Percentiles rank a stretch among this genome's conserved stretches.
Evolutionary conservation across 2,797 vertebrate genomes (phyloP).

Genomic region (Selene dorsalis): DNA sequence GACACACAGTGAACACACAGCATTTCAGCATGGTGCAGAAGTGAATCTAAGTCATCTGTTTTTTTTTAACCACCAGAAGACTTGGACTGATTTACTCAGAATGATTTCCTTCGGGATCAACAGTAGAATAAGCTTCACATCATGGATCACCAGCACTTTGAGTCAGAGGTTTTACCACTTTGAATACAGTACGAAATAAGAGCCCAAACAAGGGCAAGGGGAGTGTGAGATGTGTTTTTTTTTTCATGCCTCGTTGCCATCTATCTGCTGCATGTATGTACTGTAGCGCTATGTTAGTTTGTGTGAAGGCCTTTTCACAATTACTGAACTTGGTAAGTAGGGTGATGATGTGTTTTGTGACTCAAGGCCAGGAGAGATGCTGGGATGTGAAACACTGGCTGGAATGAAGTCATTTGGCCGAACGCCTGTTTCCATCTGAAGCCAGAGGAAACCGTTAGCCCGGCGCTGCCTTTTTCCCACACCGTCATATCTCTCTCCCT

Average conservation of each 20-base stretch:
- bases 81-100: background rate
- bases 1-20: background rate
- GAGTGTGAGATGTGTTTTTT: background rate
- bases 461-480: constrained; percentile 72
- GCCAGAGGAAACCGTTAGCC: constrained; percentile 84
- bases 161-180: background rate
- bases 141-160: background rate
- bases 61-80: background rate
- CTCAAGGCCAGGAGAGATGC: constrained; percentile 72
- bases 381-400: constrained; percentile 76
- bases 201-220: constrained; percentile 8
- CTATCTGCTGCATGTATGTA: constrained; percentile 1
- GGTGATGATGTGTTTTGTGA: constrained; percentile 73
- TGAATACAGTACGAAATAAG: background rate
- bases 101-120: background rate
- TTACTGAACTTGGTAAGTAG: constrained; percentile 55
- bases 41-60: background rate
- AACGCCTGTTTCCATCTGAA: constrained; percentile 85
- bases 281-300: constrained; percentile 8
- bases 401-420: constrained; percentile 87
- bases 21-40: background rate
- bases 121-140: background rate
- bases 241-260: background rate
- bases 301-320: constrained; percentile 44
- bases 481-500: constrained; percentile 63